A percentile compares a stretch with the other conserved stretches of the same genome.
phyloP scores from a whole-genome alignment of 2,797 vertebrate species.

The Lagodon rhomboides region DNA sequence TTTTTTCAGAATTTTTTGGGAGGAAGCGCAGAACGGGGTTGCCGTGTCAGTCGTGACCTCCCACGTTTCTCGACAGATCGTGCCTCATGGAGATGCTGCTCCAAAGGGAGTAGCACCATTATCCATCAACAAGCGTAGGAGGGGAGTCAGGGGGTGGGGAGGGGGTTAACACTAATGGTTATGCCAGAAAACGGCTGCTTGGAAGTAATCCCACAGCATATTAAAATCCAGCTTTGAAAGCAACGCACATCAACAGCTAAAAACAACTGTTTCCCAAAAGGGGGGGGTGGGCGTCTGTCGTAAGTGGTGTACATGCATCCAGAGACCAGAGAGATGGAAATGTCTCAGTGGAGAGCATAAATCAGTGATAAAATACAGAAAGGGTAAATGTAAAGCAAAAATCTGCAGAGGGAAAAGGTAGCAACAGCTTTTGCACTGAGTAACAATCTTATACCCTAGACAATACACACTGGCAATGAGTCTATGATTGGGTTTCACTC shows the following conservation, averaged over 20 bases:
- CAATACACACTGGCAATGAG: background rate
- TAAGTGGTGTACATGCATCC: slow-evolving; percentile 32
- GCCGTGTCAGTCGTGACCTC: slow-evolving; percentile 75
- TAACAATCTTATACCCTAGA: background rate
- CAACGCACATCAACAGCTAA: slow-evolving; percentile 59
- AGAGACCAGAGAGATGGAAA: slow-evolving; percentile 22
- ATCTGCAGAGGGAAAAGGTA: background rate
- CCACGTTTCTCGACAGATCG: slow-evolving; percentile 75
- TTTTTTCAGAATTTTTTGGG: slow-evolving; percentile 28
- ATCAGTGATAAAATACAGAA: background rate
- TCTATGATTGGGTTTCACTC: slow-evolving; percentile 5
- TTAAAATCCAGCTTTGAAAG: slow-evolving; percentile 73
- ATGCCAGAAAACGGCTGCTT: slow-evolving; percentile 73
- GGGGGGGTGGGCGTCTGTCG: slow-evolving; percentile 36
- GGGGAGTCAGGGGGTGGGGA: slow-evolving; percentile 62
- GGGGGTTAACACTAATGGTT: slow-evolving; percentile 71
- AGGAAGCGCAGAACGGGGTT: slow-evolving; percentile 41
- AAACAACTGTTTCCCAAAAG: slow-evolving; percentile 53
- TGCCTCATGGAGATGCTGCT: slow-evolving; percentile 70
- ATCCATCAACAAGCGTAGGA: slow-evolving; percentile 78
- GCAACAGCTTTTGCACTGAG: slow-evolving; percentile 7
- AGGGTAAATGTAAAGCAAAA: background rate
- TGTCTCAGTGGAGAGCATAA: background rate
- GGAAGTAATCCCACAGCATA: slow-evolving; percentile 76
- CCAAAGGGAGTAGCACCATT: slow-evolving; percentile 74